Percentiles rank a stretch among this genome's conserved stretches.
These are phyloP conservation scores for Helicoverpa assulta DNA, from an alignment of 2,888 invertebrate species.

Conservation along the genomic window DNA sequence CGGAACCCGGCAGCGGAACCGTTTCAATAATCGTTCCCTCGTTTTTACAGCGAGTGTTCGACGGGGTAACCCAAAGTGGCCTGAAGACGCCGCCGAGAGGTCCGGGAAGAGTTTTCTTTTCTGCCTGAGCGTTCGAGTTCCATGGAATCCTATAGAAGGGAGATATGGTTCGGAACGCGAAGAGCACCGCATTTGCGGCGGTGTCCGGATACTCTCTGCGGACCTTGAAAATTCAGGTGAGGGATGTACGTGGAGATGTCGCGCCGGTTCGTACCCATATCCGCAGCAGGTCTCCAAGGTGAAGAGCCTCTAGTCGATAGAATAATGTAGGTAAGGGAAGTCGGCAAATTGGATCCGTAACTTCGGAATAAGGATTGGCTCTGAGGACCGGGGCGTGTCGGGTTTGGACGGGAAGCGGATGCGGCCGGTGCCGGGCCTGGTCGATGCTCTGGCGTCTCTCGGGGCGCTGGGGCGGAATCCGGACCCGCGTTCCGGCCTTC, in stretches of 20 bases:
- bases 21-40: conserved; percentile 81
- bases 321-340: conserved; percentile 93
- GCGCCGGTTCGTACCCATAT: conserved; percentile 91
- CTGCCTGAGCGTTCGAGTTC: conserved; percentile 82
- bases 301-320: conserved; percentile 72
- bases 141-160: conserved; percentile 87
- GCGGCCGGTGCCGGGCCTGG: too few species aligned
- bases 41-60: conserved; percentile 65
- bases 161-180: conserved; percentile 86
- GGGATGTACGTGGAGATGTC: conserved; percentile 76
- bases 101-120: conserved; percentile 73
- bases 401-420: conserved; percentile 89
- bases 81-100: conserved; percentile 83
- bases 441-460: too few species aligned
- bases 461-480: too few species aligned
- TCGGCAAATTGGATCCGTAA: conserved; percentile 92
- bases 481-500: conserved; percentile 66
- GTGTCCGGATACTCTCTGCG: conserved; percentile 76
- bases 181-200: conserved; percentile 72
- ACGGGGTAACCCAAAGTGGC: conserved; percentile 82
- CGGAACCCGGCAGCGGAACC: conserved; percentile 91
- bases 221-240: conserved; percentile 78
- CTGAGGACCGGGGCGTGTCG: conserved; percentile 92
- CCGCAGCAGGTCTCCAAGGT: conserved; percentile 93
- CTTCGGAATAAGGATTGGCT: conserved; percentile 94